These are phyloP conservation scores for Camponotus vicinus DNA, from an alignment of 1,140 invertebrate species.

Conservation along the genomic window DNA sequence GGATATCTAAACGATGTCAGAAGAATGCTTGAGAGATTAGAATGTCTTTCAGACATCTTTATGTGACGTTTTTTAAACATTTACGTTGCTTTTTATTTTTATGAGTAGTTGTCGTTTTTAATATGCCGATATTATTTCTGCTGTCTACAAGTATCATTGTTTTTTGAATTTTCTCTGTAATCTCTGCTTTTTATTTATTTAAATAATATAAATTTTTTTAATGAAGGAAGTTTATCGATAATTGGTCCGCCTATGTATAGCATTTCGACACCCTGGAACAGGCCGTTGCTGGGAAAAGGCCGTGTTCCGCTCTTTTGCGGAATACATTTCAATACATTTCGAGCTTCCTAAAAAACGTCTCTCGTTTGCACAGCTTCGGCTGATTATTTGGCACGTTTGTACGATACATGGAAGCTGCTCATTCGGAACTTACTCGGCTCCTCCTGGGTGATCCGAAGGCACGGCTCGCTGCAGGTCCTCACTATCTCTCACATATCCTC, in stretches of 20 bases:
- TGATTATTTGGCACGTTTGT: slow-evolving; percentile 69
- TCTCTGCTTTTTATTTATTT: background rate
- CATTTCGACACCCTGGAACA: slow-evolving; percentile 28
- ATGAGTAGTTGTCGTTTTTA: background rate
- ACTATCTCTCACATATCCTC: slow-evolving; percentile 81
- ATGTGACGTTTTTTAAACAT: background rate
- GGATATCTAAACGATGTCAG: background rate
- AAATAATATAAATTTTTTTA: background rate
- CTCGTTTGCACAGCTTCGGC: slow-evolving; percentile 22
- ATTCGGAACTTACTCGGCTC: slow-evolving; percentile 72
- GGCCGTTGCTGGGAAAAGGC: background rate
- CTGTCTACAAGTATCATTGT: slow-evolving; percentile 5
- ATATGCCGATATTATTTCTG: slow-evolving; percentile 1
- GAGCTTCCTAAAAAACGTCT: slow-evolving; percentile 3
- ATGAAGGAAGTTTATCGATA: slow-evolving; percentile 60
- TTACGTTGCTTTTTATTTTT: background rate
- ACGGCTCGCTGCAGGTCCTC: slow-evolving; percentile 82
- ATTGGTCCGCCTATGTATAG: slow-evolving; percentile 69
- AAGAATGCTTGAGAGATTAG: background rate
- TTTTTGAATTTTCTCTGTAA: background rate
- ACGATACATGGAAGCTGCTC: slow-evolving; percentile 69
- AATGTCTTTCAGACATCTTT: slow-evolving; percentile 6
- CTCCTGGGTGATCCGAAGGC: slow-evolving; percentile 64
- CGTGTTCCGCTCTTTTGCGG: background rate
- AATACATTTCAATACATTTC: background rate